Conservation (phyloP, 2,888 invertebrate species). For the Epistrophe grossulariae region DNA sequence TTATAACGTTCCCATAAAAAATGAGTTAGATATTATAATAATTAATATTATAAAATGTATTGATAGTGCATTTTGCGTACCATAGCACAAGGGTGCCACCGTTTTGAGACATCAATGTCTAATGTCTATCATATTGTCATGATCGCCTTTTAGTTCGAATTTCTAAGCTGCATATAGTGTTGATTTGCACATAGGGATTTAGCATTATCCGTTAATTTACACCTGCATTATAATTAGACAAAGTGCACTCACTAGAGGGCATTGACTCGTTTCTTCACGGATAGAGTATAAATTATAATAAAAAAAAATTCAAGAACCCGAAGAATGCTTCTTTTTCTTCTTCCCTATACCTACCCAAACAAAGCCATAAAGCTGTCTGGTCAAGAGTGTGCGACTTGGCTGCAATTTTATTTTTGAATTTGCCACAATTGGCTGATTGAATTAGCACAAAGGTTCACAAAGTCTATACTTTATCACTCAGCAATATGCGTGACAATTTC, state of each 20-base stretch:
- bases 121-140: constrained; percentile 2
- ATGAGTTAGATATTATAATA: too few relatives aligned
- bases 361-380: constrained; percentile 37
- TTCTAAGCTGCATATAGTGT: constrained; percentile 1
- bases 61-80: background rate
- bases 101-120: background rate
- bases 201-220: constrained; percentile 59
- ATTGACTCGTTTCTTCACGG: constrained; percentile 39
- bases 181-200: constrained; percentile 43
- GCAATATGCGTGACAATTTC: constrained; percentile 63
- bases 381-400: constrained; percentile 49
- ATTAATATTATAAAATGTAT: background rate
- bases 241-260: constrained; percentile 37
- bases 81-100: background rate
- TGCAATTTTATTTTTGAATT: constrained; percentile 20
- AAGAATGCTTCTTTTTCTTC: background rate
- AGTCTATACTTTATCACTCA: constrained; percentile 45
- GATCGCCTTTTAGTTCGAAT: constrained; percentile 5
- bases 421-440: constrained; percentile 66
- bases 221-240: constrained; percentile 64
- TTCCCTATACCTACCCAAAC: constrained; percentile 3
- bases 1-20: too few relatives aligned
- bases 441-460: constrained; percentile 67
- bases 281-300: background rate
- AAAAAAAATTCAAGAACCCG: background rate